A percentile compares a stretch with the other conserved stretches of the same genome.
Conservation (phyloP, 2,888 invertebrate genomes). For the Spisula subtruncata region DNA sequence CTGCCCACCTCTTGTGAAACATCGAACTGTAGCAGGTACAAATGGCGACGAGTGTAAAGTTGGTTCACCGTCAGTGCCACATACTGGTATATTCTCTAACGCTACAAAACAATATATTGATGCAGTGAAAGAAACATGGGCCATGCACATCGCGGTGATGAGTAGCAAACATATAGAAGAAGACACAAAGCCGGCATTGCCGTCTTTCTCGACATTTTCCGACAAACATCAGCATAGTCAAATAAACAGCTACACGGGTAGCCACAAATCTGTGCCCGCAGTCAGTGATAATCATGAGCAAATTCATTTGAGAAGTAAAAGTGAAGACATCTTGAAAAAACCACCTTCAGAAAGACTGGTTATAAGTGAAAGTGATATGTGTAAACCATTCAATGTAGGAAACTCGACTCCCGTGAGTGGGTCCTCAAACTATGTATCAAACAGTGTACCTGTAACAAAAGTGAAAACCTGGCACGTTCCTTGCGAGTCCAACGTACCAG, state of each 20-base stretch:
- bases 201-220: constrained; percentile 64
- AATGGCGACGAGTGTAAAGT: background rate
- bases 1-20: constrained; percentile 60
- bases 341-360: background rate
- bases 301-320: constrained; percentile 43
- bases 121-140: constrained; percentile 66
- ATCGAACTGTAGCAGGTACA: background rate
- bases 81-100: constrained; percentile 39
- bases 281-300: constrained; percentile 20
- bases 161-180: constrained; percentile 28
- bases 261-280: background rate
- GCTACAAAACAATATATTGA: constrained; percentile 46
- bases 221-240: constrained; percentile 36
- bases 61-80: background rate
- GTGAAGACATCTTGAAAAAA: constrained; percentile 30
- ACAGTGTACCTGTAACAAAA: constrained; percentile 20
- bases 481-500: background rate
- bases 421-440: background rate
- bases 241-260: background rate
- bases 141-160: constrained; percentile 59
- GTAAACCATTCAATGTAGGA: background rate
- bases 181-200: constrained; percentile 43
- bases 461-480: constrained; percentile 52
- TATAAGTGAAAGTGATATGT: background rate
- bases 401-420: background rate